These are phyloP conservation scores for Eupithecia vulgata DNA, from an alignment of 2,888 invertebrate genomes.

Conservation along the genomic window DNA sequence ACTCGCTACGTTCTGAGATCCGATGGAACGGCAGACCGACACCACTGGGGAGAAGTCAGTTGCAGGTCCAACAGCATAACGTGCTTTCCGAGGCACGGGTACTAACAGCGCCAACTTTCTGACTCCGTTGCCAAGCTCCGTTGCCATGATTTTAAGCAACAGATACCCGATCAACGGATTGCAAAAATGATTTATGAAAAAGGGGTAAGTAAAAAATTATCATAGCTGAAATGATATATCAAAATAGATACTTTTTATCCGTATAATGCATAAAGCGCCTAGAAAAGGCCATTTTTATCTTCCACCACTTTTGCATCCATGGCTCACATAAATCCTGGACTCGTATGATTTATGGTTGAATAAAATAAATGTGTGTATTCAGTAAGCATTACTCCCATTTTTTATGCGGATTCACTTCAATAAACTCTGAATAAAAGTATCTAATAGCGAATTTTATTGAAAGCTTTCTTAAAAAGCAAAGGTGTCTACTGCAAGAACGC, in stretches of 20 bases:
- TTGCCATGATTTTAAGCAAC: background rate
- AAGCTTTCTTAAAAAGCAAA: background rate
- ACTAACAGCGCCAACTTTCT: background rate
- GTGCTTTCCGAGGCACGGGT: background rate
- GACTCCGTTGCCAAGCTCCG: background rate
- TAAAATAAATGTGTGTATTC: constrained; percentile 51
- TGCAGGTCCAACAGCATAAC: background rate
- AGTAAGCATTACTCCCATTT: constrained; percentile 44
- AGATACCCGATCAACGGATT: background rate
- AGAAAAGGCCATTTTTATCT: constrained; percentile 2
- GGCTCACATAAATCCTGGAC: constrained; percentile 38
- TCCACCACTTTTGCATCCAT: constrained; percentile 41
- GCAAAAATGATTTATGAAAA: background rate
- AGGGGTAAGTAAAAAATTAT: background rate
- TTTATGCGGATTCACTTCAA: constrained; percentile 37
- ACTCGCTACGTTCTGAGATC: background rate
- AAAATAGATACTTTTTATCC: background rate
- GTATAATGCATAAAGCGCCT: background rate
- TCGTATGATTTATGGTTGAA: constrained; percentile 48
- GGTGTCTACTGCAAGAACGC: background rate
- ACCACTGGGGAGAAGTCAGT: background rate
- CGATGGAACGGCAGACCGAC: background rate
- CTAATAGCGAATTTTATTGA: background rate
- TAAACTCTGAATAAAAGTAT: constrained; percentile 23
- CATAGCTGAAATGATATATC: background rate